Evolutionary conservation across 92 coral and sea anemone species (phyloP).

Genomic region (Epizoanthus illoricatus): DNA sequence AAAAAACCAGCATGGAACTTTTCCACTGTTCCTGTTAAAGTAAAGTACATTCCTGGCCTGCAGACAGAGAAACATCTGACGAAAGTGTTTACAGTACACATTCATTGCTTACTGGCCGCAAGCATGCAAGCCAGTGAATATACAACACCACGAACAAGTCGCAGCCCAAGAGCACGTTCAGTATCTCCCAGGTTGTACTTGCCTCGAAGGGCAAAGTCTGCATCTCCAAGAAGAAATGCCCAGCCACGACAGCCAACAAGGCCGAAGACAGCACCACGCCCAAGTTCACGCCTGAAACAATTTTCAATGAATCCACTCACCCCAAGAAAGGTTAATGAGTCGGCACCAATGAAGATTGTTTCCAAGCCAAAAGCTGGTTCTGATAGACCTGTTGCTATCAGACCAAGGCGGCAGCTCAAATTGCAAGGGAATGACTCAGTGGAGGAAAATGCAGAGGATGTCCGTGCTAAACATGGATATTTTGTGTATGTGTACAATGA

Average conservation of each 20-base stretch:
- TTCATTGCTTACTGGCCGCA: constrained; percentile 87
- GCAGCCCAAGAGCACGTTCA: constrained; percentile 59
- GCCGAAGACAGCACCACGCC: constrained; percentile 61
- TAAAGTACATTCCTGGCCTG: constrained; percentile 92
- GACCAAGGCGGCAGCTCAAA: constrained; percentile 60
- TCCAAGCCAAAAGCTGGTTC: constrained; percentile 85
- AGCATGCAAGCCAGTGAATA: constrained; percentile 54
- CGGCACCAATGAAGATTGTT: constrained; percentile 63
- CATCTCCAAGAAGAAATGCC: constrained; percentile 22
- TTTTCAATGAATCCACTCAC: constrained; percentile 43
- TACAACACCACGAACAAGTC: constrained; percentile 39
- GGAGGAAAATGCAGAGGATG: constrained; percentile 42
- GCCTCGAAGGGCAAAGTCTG: constrained; percentile 56
- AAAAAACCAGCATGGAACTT: constrained; percentile 76
- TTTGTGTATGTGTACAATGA: constrained; percentile 78
- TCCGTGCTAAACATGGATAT: constrained; percentile 69
- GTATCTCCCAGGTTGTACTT: constrained; percentile 76
- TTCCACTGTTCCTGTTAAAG: constrained; percentile 60
- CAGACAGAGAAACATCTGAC: constrained; percentile 72
- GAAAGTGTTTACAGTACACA: constrained; percentile 76
- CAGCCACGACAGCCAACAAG: constrained; percentile 61
- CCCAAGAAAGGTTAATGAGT: constrained; percentile 51
- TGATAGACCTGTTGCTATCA: constrained; percentile 74
- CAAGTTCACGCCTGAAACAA: constrained; percentile 64
- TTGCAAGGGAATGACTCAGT: constrained; percentile 38